A percentile compares a stretch with the other conserved stretches of the same genome.
phyloP scores from a whole-genome alignment of 2,888 invertebrate species.

The Lucinisca nassula region DNA sequence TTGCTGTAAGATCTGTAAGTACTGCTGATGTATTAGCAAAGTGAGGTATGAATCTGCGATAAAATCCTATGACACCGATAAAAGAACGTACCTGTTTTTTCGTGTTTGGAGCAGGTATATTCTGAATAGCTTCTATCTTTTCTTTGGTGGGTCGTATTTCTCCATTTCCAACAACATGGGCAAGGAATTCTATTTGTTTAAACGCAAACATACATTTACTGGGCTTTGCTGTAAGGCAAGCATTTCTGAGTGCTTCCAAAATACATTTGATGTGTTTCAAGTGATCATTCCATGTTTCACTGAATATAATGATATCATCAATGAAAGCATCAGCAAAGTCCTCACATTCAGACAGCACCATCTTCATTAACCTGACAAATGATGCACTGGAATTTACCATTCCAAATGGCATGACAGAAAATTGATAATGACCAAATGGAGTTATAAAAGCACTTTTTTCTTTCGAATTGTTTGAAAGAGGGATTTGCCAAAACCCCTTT shows the following conservation, averaged over 20 bases:
- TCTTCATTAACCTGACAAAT: neutral
- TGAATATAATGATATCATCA: neutral
- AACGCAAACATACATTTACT: constrained; percentile 35
- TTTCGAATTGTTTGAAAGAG: neutral
- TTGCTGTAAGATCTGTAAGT: constrained; percentile 37
- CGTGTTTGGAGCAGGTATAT: constrained; percentile 16
- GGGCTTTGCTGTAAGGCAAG: constrained; percentile 28
- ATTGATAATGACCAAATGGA: neutral
- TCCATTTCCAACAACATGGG: constrained; percentile 37
- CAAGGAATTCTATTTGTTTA: constrained; percentile 25
- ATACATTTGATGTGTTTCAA: neutral
- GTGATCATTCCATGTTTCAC: neutral
- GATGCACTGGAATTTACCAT: constrained; percentile 10
- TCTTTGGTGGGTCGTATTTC: constrained; percentile 5
- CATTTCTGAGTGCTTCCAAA: neutral
- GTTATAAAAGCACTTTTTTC: too few relatives aligned
- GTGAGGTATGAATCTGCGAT: constrained; percentile 48
- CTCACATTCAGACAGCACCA: neutral
- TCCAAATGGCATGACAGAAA: constrained; percentile 8
- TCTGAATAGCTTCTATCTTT: constrained; percentile 34
- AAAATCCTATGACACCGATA: constrained; percentile 46
- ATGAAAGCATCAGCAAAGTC: neutral
- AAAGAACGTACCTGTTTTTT: constrained; percentile 38
- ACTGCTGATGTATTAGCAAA: constrained; percentile 46
- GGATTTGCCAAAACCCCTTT: constrained; percentile 52